Evolutionary conservation across 2,797 vertebrate genomes (phyloP).

Genomic region (Gila robusta): DNA sequence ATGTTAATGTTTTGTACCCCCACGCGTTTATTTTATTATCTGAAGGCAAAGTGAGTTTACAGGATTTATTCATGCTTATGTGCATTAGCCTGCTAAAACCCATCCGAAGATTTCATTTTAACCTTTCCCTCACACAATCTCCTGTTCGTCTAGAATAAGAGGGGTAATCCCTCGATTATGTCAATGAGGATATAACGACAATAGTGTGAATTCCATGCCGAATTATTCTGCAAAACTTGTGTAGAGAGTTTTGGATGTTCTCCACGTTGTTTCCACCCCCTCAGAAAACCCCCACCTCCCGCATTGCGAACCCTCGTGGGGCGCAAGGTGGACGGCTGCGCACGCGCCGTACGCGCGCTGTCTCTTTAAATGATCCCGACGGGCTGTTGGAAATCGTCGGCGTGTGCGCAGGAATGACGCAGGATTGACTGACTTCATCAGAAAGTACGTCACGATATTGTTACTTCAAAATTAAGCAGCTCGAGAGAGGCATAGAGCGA

Average conservation of each 20-base stretch:
- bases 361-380: constrained; percentile 75
- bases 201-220: constrained; percentile 36
- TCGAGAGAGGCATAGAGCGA: constrained; percentile 23
- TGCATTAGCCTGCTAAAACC: neutral
- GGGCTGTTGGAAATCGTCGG: constrained; percentile 74
- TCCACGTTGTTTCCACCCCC: constrained; percentile 38
- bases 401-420: constrained; percentile 87
- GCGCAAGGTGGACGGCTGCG: constrained; percentile 66
- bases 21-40: neutral
- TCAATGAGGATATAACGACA: constrained; percentile 51
- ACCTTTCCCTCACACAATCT: neutral
- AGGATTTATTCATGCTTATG: neutral
- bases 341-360: constrained; percentile 61
- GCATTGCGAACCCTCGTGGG: constrained; percentile 60
- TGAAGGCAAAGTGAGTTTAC: neutral
- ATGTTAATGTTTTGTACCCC: neutral
- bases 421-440: constrained; percentile 81
- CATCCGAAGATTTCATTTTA: neutral
- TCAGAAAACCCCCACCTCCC: constrained; percentile 43
- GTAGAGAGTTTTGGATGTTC: constrained; percentile 30
- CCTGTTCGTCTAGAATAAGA: neutral
- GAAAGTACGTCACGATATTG: constrained; percentile 79
- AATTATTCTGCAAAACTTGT: constrained; percentile 40
- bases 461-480: constrained; percentile 64
- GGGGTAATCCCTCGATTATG: constrained; percentile 54